Evolutionary conservation across 2,888 invertebrate species (phyloP).

Genomic region (Meghimatium bilineatum): DNA sequence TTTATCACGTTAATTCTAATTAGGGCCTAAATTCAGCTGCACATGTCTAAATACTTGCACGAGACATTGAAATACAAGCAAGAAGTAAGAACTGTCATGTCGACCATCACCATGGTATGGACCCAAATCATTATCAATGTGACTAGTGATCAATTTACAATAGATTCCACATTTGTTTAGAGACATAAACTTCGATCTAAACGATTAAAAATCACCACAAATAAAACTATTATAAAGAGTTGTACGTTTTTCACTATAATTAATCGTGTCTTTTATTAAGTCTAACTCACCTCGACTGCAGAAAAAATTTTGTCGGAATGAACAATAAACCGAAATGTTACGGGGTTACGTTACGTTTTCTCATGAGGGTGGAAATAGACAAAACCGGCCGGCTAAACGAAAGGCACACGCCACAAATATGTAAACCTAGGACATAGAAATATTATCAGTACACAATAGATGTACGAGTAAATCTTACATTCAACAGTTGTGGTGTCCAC

Average conservation of each 20-base stretch:
- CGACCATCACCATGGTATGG: no score
- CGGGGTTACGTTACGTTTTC: conserved; percentile 8
- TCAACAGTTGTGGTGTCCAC: not conserved
- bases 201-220: not conserved
- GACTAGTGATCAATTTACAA: no score
- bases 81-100: no score
- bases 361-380: not conserved
- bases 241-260: not conserved
- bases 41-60: no score
- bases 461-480: conserved; percentile 14
- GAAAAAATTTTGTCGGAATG: not conserved
- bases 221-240: not conserved
- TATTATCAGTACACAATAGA: not conserved
- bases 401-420: not conserved
- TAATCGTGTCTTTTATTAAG: no score
- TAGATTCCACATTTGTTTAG: not conserved
- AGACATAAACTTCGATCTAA: not conserved
- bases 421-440: not conserved
- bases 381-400: not conserved
- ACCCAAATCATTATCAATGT: no score
- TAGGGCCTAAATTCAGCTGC: no score
- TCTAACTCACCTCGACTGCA: no score
- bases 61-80: no score
- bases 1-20: no score
- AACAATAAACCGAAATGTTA: not conserved